These are phyloP conservation scores for Anarhynchus alexandrinus DNA, from an alignment of 2,113 vertebrate genomes.

Conservation along the genomic window DNA sequence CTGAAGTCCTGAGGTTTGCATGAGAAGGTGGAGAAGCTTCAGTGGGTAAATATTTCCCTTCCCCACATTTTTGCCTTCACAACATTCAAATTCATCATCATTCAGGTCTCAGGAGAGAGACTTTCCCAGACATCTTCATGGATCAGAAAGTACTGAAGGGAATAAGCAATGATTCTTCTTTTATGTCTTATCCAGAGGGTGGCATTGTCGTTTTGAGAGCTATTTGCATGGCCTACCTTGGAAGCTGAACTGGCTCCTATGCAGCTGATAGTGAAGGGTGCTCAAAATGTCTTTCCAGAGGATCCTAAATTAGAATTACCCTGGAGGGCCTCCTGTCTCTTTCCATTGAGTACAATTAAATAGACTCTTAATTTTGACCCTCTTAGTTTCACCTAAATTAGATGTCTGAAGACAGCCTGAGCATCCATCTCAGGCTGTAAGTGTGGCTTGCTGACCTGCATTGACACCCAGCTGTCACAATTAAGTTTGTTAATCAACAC, in stretches of 20 bases:
- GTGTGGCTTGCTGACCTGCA: neutral
- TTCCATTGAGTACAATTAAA: neutral
- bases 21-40: neutral
- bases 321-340: neutral
- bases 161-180: neutral
- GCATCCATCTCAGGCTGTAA: neutral
- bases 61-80: neutral
- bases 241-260: neutral
- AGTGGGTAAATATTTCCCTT: neutral
- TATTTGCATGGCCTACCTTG: neutral
- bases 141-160: neutral
- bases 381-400: neutral
- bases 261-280: neutral
- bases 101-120: neutral
- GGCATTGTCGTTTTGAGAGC: neutral
- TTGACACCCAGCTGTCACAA: neutral
- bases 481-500: neutral
- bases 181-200: neutral
- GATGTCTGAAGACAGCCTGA: neutral
- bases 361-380: neutral
- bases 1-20: neutral
- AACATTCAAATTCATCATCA: neutral
- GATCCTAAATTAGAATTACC: neutral
- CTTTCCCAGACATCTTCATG: neutral
- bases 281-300: neutral